Evolutionary conservation across 2,888 invertebrate genomes (phyloP).

Genomic region (Sphaerophoria rueppellii): DNA sequence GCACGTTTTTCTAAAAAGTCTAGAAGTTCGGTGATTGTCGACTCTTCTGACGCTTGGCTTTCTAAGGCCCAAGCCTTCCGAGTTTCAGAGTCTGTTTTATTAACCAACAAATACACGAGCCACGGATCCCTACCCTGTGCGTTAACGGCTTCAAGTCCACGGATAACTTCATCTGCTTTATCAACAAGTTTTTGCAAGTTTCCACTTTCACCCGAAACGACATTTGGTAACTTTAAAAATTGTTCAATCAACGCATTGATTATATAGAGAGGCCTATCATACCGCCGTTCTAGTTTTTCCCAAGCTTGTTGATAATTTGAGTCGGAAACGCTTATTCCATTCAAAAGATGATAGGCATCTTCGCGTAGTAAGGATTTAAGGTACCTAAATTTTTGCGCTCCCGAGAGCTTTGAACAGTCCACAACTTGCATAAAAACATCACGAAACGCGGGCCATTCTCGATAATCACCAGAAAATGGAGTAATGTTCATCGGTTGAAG

Average conservation of each 20-base stretch:
- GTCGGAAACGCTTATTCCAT: background rate
- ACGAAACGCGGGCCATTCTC: background rate
- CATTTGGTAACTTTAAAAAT: conserved; percentile 3
- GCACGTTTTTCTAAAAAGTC: conserved; percentile 13
- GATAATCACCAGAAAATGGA: conserved; percentile 14
- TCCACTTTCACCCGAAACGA: conserved; percentile 1
- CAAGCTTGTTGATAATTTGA: too few species aligned
- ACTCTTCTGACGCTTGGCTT: conserved; percentile 8
- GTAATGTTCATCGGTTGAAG: background rate
- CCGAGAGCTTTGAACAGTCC: too few species aligned
- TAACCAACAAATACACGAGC: conserved; percentile 8
- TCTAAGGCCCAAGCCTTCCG: background rate
- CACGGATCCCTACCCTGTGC: conserved; percentile 4
- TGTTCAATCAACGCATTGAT: conserved; percentile 10
- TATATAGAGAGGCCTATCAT: background rate
- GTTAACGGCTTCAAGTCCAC: conserved; percentile 8
- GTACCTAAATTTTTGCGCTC: too few species aligned
- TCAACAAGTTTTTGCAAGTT: background rate
- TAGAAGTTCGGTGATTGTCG: background rate
- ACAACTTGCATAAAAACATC: background rate
- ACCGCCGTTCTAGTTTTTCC: background rate
- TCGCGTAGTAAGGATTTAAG: too few species aligned
- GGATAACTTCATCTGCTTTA: background rate
- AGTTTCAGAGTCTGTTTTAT: conserved; percentile 3
- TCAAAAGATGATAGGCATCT: too few species aligned